A percentile compares a stretch with the other conserved stretches of the same genome.
Conservation (phyloP, 2,888 invertebrate genomes). For the Eretmocerus hayati region DNA sequence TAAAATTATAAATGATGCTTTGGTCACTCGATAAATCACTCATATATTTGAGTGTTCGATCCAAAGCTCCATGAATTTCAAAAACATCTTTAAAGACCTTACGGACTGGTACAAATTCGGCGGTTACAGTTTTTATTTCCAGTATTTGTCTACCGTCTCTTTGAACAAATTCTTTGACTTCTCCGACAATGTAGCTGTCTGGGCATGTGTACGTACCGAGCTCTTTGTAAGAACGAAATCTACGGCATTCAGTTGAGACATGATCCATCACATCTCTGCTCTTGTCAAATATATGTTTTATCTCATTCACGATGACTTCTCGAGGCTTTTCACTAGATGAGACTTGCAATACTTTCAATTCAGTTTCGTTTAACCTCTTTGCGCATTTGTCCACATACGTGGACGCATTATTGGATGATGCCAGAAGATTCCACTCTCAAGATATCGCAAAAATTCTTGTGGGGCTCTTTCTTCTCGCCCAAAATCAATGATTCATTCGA, state of each 20-base stretch:
- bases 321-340: neutral
- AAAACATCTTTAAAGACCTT: slow-evolving; percentile 19
- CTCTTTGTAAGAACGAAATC: slow-evolving; percentile 16
- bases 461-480: no score
- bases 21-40: slow-evolving; percentile 5
- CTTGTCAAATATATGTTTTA: neutral
- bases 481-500: no score
- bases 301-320: neutral
- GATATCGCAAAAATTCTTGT: no score
- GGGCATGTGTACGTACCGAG: slow-evolving; percentile 17
- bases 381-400: no score
- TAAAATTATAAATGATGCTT: slow-evolving; percentile 15
- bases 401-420: no score
- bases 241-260: slow-evolving; percentile 14
- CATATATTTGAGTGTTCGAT: slow-evolving; percentile 16
- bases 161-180: slow-evolving; percentile 12
- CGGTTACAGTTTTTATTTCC: slow-evolving; percentile 5
- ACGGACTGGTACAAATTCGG: slow-evolving; percentile 21
- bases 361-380: no score
- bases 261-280: neutral
- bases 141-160: slow-evolving; percentile 2
- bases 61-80: slow-evolving; percentile 13
- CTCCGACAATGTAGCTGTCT: slow-evolving; percentile 11
- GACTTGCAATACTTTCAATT: no score
- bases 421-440: no score